Conservation (phyloP, 2,113 vertebrate genomes). For the Pelobates fuscus region DNA sequence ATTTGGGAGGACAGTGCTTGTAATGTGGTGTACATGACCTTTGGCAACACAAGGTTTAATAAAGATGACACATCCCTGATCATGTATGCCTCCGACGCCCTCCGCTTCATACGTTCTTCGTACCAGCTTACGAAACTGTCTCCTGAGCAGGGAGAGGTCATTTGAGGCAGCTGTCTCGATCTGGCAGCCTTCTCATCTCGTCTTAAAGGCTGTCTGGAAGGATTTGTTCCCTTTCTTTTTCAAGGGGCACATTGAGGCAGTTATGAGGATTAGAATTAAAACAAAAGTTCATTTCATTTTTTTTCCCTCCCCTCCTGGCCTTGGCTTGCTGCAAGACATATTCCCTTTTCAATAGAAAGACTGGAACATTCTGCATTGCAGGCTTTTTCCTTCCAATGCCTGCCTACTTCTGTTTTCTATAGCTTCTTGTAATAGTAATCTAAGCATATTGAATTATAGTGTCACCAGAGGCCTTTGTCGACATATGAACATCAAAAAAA, state of each 20-base stretch:
- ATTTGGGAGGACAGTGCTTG: neutral
- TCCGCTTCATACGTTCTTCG: neutral
- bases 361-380: conserved; percentile 25
- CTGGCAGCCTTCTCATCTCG: conserved; percentile 51
- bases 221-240: conserved; percentile 55
- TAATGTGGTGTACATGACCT: neutral
- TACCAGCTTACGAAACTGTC: conserved; percentile 50
- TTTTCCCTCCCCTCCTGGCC: fast-evolving
- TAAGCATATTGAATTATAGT: conserved; percentile 1
- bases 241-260: conserved; percentile 15
- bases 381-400: conserved; percentile 14
- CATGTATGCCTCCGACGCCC: neutral
- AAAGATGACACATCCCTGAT: neutral
- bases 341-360: conserved; percentile 40
- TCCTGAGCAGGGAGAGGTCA: conserved; percentile 58
- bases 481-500: neutral
- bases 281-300: conserved; percentile 50
- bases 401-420: neutral
- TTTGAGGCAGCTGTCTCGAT: conserved; percentile 56
- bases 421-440: neutral
- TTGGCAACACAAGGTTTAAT: conserved; percentile 5
- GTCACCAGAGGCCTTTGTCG: neutral
- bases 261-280: conserved; percentile 39
- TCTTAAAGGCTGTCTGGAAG: conserved; percentile 58
- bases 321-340: conserved; percentile 44